A percentile compares a stretch with the other conserved stretches of the same genome.
These are phyloP conservation scores for Gallinago media DNA, from an alignment of 2,113 vertebrate genomes.

Conservation along the genomic window DNA sequence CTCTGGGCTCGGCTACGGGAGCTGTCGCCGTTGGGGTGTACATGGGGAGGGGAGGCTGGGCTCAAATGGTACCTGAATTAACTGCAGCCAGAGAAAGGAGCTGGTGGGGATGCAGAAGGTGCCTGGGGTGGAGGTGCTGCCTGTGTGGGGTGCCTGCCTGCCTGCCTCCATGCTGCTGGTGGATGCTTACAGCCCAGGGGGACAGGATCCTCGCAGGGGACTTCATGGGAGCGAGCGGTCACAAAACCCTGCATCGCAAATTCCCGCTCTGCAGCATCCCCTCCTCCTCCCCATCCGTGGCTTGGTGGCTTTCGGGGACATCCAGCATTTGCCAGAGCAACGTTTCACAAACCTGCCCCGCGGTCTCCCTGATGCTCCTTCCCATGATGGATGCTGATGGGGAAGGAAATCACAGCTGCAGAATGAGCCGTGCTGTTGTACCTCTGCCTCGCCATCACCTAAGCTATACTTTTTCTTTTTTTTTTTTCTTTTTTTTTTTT, in stretches of 20 bases:
- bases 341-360: background rate
- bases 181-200: fast-evolving
- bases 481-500: background rate
- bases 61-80: background rate
- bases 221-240: fast-evolving
- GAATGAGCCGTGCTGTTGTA: background rate
- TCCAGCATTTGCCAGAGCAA: background rate
- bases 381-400: background rate
- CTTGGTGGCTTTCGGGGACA: background rate
- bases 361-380: fast-evolving
- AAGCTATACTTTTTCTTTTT: background rate
- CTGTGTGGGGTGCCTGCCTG: background rate
- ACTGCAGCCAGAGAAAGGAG: background rate
- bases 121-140: background rate
- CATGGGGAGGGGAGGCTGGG: background rate
- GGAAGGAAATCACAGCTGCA: background rate
- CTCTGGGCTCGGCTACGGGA: background rate
- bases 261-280: background rate
- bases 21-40: fast-evolving
- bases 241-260: background rate
- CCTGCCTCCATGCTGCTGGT: background rate
- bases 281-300: fast-evolving
- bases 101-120: background rate
- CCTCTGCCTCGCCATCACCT: constrained; percentile 42
- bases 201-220: fast-evolving